phyloP scores from a whole-genome alignment of 2,888 invertebrate species.

The Eupithecia insigniata region DNA sequence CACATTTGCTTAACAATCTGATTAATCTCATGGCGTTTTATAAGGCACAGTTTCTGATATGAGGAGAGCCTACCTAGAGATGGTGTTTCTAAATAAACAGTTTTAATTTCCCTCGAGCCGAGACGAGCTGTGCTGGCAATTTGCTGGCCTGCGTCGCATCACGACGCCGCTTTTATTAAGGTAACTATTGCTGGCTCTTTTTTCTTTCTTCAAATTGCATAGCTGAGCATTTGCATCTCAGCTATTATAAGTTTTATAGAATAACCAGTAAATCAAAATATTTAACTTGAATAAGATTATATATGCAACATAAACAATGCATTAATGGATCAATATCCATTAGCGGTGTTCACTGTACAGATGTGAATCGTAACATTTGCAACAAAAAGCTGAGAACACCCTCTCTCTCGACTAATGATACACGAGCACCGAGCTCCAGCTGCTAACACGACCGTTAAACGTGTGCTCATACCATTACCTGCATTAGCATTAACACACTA shows the following conservation, averaged over 20 bases:
- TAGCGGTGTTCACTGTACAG: slow-evolving; percentile 5
- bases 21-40: slow-evolving; percentile 40
- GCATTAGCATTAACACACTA: slow-evolving; percentile 56
- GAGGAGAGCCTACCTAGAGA: slow-evolving; percentile 46
- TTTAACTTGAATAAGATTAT: neutral
- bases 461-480: slow-evolving; percentile 46
- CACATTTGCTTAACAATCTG: slow-evolving; percentile 40
- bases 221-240: neutral
- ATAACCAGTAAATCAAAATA: neutral
- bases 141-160: slow-evolving; percentile 63
- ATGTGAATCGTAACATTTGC: slow-evolving; percentile 18
- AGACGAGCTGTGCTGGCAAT: slow-evolving; percentile 58
- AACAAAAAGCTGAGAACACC: slow-evolving; percentile 27
- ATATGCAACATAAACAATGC: neutral
- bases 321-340: slow-evolving; percentile 7
- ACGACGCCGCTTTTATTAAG: slow-evolving; percentile 59
- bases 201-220: slow-evolving; percentile 16
- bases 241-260: neutral
- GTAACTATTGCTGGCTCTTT: slow-evolving; percentile 40
- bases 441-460: slow-evolving; percentile 48
- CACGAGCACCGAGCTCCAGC: slow-evolving; percentile 36
- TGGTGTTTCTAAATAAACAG: slow-evolving; percentile 62
- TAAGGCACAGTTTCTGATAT: slow-evolving; percentile 49
- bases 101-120: slow-evolving; percentile 72
- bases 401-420: slow-evolving; percentile 28